Evolutionary conservation across 2,797 vertebrate genomes (phyloP), one percentile per base, ranked within the genome.

Genomic region (Gobionotothen gibberifrons): DNA sequence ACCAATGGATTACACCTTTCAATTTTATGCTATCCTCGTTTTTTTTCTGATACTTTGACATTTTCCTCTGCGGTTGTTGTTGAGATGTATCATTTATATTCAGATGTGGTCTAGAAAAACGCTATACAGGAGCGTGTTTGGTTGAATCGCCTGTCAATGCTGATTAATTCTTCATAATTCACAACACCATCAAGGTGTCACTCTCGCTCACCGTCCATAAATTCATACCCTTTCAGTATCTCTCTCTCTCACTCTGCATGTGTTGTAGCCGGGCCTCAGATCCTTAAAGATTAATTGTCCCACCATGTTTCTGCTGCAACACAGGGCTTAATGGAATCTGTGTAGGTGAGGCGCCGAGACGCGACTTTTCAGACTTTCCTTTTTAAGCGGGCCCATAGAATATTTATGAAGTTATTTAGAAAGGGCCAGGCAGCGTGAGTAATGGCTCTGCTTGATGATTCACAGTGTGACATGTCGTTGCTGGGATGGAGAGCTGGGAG

Each of bases 321-420:
- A 83, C 5, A 0, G 47, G 39, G 62, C 87, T 88, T 93, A 93
- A 94, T 94, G 90, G 89, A 90, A 91, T 89, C 84, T 72, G 81
- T 43, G 58, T 87, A 71, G 16, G 65, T 76, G 76, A 88, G 85
- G 79, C 64, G 44, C 82, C 86, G 61, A 69, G 67, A 69, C 61
- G 53, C 54, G 78, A 78, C 88, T 90, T 85, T 74, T 72, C 70
- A 49, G 46, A 40, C 74, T 81, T 70, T 52, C 64, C 81, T 70
- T 69, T 90, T 88, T 81, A 83, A 87, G 72, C 58, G 21, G 22
- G 74, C 55, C 65, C 75, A 88, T 93, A 75, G 85, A 93, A 92
- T 94, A 94, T 94, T 93, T 89, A 94, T 93, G 83, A 90, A 82
- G 84, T 91, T 89, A 88, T 92, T 90, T 88, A 89, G 88, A 86